These are phyloP conservation scores for Otis tarda DNA, from an alignment of 2,113 vertebrate species.

Conservation along the genomic window DNA sequence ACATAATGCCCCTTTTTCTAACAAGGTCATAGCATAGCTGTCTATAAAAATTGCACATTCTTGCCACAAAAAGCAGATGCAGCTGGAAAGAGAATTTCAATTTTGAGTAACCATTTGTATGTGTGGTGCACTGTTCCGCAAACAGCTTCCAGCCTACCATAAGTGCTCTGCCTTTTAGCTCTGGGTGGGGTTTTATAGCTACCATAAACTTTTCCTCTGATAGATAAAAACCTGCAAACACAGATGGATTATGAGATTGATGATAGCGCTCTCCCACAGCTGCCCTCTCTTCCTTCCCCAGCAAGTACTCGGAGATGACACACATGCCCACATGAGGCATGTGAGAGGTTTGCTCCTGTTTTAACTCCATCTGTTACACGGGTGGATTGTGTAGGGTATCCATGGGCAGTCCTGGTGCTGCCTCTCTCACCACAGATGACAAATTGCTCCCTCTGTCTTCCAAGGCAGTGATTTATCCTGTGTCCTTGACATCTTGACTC, in stretches of 20 bases:
- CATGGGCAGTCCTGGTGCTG: background rate
- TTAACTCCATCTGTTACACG: background rate
- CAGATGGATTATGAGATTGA: background rate
- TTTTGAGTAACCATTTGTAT: background rate
- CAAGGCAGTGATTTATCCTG: background rate
- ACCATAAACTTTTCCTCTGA: background rate
- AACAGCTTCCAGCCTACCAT: background rate
- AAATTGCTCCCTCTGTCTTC: background rate
- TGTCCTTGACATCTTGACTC: accelerated
- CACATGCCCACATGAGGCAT: background rate
- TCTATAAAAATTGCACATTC: slow-evolving; percentile 29
- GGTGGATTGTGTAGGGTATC: background rate
- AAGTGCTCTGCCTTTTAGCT: background rate
- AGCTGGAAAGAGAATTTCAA: slow-evolving; percentile 44
- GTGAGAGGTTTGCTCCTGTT: background rate
- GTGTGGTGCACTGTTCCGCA: background rate
- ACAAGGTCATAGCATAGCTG: slow-evolving; percentile 49
- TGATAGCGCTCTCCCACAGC: background rate
- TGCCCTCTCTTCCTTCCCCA: background rate
- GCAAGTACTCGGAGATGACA: background rate
- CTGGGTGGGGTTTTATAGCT: background rate
- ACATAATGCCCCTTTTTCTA: slow-evolving; percentile 33
- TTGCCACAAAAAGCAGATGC: slow-evolving; percentile 34
- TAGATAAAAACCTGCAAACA: background rate
- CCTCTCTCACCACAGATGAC: background rate